Evolutionary conservation across 2,888 invertebrate genomes (phyloP).

Genomic region (Brachyopa scutellaris): DNA sequence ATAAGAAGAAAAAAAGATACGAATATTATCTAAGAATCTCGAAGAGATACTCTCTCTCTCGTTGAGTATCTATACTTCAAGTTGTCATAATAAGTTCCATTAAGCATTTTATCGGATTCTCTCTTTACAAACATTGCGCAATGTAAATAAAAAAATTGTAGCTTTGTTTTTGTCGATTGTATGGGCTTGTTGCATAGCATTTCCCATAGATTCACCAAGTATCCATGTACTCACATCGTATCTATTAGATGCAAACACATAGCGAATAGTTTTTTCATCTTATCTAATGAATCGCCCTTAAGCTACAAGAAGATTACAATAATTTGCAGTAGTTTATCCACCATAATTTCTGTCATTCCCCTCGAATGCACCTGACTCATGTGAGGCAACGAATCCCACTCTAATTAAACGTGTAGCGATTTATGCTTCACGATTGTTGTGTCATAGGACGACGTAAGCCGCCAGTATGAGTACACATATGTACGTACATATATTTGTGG

Average conservation of each 20-base stretch:
- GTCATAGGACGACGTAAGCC: constrained; percentile 5
- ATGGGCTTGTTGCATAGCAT: neutral
- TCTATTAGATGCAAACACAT: neutral
- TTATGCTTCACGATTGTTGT: constrained; percentile 27
- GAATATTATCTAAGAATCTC: constrained; percentile 32
- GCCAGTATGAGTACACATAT: neutral
- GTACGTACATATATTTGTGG: neutral
- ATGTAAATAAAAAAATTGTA: neutral
- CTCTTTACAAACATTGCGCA: constrained; percentile 5
- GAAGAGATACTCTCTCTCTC: neutral
- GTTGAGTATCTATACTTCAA: constrained; percentile 6
- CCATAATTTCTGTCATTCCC: constrained; percentile 15
- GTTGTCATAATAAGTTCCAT: constrained; percentile 37
- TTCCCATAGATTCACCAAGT: constrained; percentile 13
- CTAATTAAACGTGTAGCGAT: constrained; percentile 19
- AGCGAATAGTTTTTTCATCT: neutral
- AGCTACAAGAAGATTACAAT: constrained; percentile 34
- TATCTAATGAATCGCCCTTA: constrained; percentile 33
- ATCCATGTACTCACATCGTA: neutral
- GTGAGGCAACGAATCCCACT: neutral
- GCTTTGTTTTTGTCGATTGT: neutral
- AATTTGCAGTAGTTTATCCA: constrained; percentile 29
- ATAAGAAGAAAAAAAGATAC: too few relatives aligned
- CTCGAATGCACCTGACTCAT: neutral
- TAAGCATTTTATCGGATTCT: constrained; percentile 11